Evolutionary conservation across 2,888 invertebrate species (phyloP), one percentile per base, ranked within the genome.

Genomic region (Arenicola marina): DNA sequence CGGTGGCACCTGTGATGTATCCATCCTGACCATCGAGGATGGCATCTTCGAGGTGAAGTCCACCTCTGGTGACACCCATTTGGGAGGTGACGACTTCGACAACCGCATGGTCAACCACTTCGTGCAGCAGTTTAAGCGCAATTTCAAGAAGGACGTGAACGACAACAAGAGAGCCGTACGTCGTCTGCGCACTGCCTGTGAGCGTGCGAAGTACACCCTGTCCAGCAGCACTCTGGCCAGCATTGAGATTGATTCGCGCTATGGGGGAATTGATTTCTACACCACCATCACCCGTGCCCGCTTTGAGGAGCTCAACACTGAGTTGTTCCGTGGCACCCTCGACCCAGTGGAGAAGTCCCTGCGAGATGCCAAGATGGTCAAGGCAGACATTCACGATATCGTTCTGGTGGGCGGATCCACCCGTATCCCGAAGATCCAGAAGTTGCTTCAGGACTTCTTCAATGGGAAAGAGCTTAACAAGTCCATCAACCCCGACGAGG

Each of bases 381-480:
- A 97, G 84, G 86, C 89, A 2, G 89, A 89, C 75, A 90, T 98
- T 85, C 93, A 81, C 71, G 87, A 87, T 63, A 86, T 87, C 91
- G 97, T 87, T 60, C 76, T 87, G 62, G 87, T 87, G 62, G 97
- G 97, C 73, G 97, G 95, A 56, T 97, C 97, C 53, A 98, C 97
- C 38, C 92, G 97, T 85, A 97, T 98, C 78, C 98, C 97, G 60
- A 97, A 95, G 86, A 93, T 98, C 75, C 97, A 98, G 86, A 95
- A 96, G 83, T 88, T 98, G 62, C 88, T 99, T 63, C 95, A 97
- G 66, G 83, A 83, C 64, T 83, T 81, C 74, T 84, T 84, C 75
- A 82, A 82, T 69, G 83, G 82, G 53, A 82, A 83, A 66, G 83
- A 83, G 63, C 69, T 84, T 61, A 83, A 82, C 75, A 83, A 83